Evolutionary conservation across 2,888 invertebrate genomes (phyloP).

Genomic region (Ormyrus thymus): DNA sequence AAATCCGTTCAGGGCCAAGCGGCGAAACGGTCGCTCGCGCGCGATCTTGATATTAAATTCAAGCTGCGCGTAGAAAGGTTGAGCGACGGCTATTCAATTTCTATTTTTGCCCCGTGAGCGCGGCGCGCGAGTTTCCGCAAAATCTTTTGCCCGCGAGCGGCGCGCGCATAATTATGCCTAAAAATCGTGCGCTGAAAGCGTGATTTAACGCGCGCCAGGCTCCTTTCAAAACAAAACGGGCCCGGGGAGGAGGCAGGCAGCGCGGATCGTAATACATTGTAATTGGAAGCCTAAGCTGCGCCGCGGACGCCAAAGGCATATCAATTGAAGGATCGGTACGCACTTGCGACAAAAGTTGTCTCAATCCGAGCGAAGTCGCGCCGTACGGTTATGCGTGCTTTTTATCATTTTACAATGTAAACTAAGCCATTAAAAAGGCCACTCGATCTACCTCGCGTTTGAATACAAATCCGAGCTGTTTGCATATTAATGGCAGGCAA

Average conservation of each 20-base stretch:
- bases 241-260: neutral
- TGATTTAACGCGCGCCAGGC: constrained; percentile 1
- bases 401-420: constrained; percentile 13
- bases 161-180: constrained; percentile 38
- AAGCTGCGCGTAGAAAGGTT: constrained; percentile 40
- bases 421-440: constrained; percentile 9
- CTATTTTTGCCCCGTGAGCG: constrained; percentile 39
- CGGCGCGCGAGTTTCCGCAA: constrained; percentile 45
- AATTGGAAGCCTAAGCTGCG: constrained; percentile 38
- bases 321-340: constrained; percentile 25
- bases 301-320: constrained; percentile 36
- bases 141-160: constrained; percentile 31
- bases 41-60: constrained; percentile 54
- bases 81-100: constrained; percentile 38
- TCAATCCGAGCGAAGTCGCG: neutral
- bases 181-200: constrained; percentile 52
- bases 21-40: neutral
- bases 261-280: constrained; percentile 46
- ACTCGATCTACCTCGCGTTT: constrained; percentile 28
- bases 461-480: constrained; percentile 28
- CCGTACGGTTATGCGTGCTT: neutral
- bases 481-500: constrained; percentile 24
- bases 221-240: constrained; percentile 31
- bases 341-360: neutral
- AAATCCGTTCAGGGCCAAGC: constrained; percentile 54